Base-by-base conservation (phyloP, 2,797 vertebrate genomes). In the Dendrocincla fuliginosa region DNA sequence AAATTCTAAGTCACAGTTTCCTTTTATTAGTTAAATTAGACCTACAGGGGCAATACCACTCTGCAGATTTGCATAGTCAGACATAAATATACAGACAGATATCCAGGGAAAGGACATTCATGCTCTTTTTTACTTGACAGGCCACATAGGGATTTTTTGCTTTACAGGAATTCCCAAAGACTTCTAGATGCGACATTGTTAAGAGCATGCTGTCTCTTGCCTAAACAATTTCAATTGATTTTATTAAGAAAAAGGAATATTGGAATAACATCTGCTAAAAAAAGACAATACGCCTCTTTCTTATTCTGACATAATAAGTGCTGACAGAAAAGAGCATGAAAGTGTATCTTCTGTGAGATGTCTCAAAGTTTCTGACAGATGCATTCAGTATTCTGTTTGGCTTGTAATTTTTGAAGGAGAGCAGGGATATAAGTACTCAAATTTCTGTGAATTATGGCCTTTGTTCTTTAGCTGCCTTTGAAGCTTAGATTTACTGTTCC, bases 161-260 rank as follows among this genome's bases (percentile, higher is more conserved):
- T 78, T 94, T 93, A 88, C 83, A 76, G 80, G 77, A 95, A 95
- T 91, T 88, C 42, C 47, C 39, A 82, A 59, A 95, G 83, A 87
- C 55, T 94, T 82, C 47, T 86, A 65, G 85, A 95, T 5, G 4
- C 2, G 13, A 77, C 65, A 53, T 30, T 75, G 65, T 82, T 78
- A 65, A 78, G 30, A 79, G 37, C 57, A 82, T 59, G 28, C 39
- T 84, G 55, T 82, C 69, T 90, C 68, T 86, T 91, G 57, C 63
- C 61, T 79, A 52, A 84, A 69, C 13, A 69, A 85, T 76, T 95
- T 81, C 28, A 88, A 82, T 16, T 93, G 12, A 84, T 90, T 91
- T 84, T 78, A 42, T 86, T 90, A 82, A 84, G 84, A 42, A 91
- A 84, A 87, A 80, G 13, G 16, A 83, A 86, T 78, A 55, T 41